These are phyloP conservation scores for Xanthorhoe spadicearia DNA, from an alignment of 2,888 invertebrate genomes.

Conservation along the genomic window DNA sequence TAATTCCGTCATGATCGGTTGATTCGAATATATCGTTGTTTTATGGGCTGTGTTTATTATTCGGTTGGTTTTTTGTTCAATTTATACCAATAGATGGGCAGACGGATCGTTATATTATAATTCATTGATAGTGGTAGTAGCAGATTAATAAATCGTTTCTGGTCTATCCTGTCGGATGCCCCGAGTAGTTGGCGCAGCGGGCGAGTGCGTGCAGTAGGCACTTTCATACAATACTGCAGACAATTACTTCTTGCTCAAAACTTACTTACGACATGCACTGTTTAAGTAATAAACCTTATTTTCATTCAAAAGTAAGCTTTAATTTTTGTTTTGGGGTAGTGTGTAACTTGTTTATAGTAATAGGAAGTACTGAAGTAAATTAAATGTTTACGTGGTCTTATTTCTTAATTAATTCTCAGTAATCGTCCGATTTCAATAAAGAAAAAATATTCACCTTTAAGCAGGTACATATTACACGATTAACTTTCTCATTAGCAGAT, in stretches of 20 bases:
- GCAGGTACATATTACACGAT: not conserved
- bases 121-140: slow-evolving; percentile 63
- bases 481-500: slow-evolving; percentile 24
- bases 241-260: slow-evolving; percentile 41
- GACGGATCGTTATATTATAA: slow-evolving; percentile 58
- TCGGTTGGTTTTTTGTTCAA: slow-evolving; percentile 65
- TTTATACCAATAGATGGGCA: slow-evolving; percentile 62
- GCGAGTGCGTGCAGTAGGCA: slow-evolving; percentile 43
- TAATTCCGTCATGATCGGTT: slow-evolving; percentile 40
- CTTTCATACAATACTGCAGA: slow-evolving; percentile 53
- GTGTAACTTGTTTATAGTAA: too few relatives aligned
- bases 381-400: too few relatives aligned
- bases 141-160: slow-evolving; percentile 67
- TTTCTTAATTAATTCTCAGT: too few relatives aligned
- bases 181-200: slow-evolving; percentile 34
- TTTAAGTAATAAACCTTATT: not conserved
- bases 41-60: slow-evolving; percentile 46
- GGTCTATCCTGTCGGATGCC: slow-evolving; percentile 44
- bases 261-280: slow-evolving; percentile 1
- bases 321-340: too few relatives aligned
- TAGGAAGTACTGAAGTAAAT: too few relatives aligned
- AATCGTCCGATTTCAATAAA: not conserved
- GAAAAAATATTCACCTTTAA: not conserved
- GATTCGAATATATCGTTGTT: slow-evolving; percentile 56
- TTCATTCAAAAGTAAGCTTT: not conserved